Base-by-base conservation (phyloP, 2,113 vertebrate genomes). In the Apus apus region DNA sequence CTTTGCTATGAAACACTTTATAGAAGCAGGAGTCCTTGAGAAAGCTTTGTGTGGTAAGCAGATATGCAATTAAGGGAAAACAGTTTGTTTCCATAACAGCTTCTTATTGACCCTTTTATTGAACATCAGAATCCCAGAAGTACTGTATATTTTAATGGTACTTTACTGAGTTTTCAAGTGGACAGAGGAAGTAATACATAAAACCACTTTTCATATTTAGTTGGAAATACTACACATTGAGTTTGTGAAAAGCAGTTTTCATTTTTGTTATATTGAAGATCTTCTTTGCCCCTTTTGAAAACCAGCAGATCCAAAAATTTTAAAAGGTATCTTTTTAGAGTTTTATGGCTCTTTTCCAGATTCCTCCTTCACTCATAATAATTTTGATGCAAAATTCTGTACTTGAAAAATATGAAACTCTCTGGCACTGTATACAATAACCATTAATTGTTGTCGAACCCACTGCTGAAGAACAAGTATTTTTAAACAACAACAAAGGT, bases 31-130 rank as follows among this genome's bases (percentile, higher is more conserved):
- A 54, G 25, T 64, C 40, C 50, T 85, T 57, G 48, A 71, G 62
- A 89, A 77, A 74, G 8, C 11, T 90, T 50, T 89, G 36, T 12
- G 6, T 72, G 45, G 50, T 80, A 94, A 93, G 57, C n/a, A 89
- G 64, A 32, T 53, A 65, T 22, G 67, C n/a, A 66, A 58, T 50
- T 67, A 85, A 68, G 34, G 30, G 60, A 85, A 83, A 94, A 67
- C 1, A 20, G 36, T 57, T 94, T 92, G 34, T 83, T 84, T 81
- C 29, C 30, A 19, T 50, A 46, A 78, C 50, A 83, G 50, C 36
- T 92, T 72, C 18, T 89, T 81, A 91, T 73, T 91, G 64, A 91
- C 48, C 56, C 26, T 85, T 90, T 87, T 90, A 87, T 50, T 79
- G 89, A 92, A 90, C 13, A 46, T 9, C 48, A 64, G 51, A 32